Evolutionary conservation across 2,888 invertebrate species (phyloP).

Genomic region (Hydraecia micacea): DNA sequence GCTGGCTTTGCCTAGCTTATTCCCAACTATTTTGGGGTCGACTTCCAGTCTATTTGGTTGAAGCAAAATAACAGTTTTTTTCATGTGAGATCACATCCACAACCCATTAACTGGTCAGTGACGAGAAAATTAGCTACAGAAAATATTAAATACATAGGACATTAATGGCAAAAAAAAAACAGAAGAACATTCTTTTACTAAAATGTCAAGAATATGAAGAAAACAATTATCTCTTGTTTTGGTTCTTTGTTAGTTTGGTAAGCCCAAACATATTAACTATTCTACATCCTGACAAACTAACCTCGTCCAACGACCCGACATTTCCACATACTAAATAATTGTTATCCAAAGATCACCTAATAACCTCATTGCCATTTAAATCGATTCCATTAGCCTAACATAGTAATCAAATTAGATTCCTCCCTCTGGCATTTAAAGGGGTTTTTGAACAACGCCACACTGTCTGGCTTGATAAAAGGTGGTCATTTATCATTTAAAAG

Average conservation of each 20-base stretch:
- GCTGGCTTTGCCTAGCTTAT: background rate
- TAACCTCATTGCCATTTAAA: slow-evolving; percentile 61
- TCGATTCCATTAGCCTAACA: slow-evolving; percentile 69
- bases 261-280: slow-evolving; percentile 13
- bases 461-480: slow-evolving; percentile 67
- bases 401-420: slow-evolving; percentile 71
- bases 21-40: background rate
- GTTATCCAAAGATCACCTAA: slow-evolving; percentile 46
- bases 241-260: background rate
- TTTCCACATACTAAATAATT: slow-evolving; percentile 26
- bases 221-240: background rate
- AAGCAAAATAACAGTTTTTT: too few relatives aligned
- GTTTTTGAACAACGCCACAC: slow-evolving; percentile 67
- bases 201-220: background rate
- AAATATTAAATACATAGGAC: background rate
- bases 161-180: too few relatives aligned
- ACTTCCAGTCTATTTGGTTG: background rate
- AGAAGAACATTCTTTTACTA: background rate
- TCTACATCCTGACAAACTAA: slow-evolving; percentile 12
- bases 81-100: too few relatives aligned
- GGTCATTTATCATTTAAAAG: slow-evolving; percentile 71
- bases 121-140: background rate
- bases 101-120: background rate
- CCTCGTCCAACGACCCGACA: slow-evolving; percentile 26
- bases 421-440: slow-evolving; percentile 40